These are phyloP conservation scores for Apeira syringaria DNA, from an alignment of 2,888 invertebrate species.

Conservation along the genomic window DNA sequence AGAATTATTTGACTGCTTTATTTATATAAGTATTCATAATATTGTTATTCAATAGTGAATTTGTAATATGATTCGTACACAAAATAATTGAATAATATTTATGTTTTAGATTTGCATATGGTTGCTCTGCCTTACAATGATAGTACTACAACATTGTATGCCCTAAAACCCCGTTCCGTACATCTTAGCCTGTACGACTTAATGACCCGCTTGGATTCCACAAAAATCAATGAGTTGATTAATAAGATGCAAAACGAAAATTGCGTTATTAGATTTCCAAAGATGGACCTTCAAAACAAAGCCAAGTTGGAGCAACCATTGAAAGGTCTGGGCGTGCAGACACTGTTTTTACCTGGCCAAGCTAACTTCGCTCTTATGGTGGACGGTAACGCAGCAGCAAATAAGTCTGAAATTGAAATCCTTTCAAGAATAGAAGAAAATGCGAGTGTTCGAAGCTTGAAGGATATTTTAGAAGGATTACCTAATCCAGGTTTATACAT, in stretches of 20 bases:
- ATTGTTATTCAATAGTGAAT: too few species aligned
- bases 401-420: constrained; percentile 50
- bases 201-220: constrained; percentile 70
- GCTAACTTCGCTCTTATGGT: constrained; percentile 88
- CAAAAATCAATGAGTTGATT: constrained; percentile 76
- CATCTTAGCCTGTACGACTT: constrained; percentile 69
- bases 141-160: constrained; percentile 85
- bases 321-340: constrained; percentile 81
- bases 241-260: constrained; percentile 65
- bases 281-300: constrained; percentile 87
- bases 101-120: constrained; percentile 81
- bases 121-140: constrained; percentile 89
- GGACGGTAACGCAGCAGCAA: constrained; percentile 39
- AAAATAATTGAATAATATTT: too few species aligned
- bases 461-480: constrained; percentile 48
- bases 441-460: constrained; percentile 35
- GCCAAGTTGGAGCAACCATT: constrained; percentile 82
- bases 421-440: constrained; percentile 43
- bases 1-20: too few species aligned
- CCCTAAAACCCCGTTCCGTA: constrained; percentile 83
- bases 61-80: too few species aligned
- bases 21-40: too few species aligned
- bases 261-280: constrained; percentile 86
- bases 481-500: constrained; percentile 85
- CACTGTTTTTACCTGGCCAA: constrained; percentile 84